A percentile compares a stretch with the other conserved stretches of the same genome.
Evolutionary conservation across 1,140 invertebrate species (phyloP).

Genomic region (Drosophila punjabiensis): DNA sequence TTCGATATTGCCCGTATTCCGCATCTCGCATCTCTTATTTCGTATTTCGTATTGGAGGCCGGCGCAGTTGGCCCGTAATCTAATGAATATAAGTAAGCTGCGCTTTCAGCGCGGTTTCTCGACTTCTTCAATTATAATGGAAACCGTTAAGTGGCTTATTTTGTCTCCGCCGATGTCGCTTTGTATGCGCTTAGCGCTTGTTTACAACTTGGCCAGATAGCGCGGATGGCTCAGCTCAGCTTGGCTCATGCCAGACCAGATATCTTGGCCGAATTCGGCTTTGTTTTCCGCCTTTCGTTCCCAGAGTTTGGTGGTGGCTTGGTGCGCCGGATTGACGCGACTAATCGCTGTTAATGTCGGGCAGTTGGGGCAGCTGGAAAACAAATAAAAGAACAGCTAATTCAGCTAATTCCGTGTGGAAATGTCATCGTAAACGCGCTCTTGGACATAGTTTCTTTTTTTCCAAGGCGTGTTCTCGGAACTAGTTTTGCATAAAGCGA

Average conservation of each 20-base stretch:
- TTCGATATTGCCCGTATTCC: conserved; percentile 74
- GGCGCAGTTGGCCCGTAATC: conserved; percentile 63
- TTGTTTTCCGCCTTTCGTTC: conserved; percentile 30
- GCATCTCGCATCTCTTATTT: conserved; percentile 15
- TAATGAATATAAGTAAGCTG: conserved; percentile 60
- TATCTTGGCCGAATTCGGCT: conserved; percentile 41
- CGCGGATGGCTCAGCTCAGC: conserved; percentile 18
- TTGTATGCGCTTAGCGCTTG: conserved; percentile 56
- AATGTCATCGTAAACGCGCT: conserved; percentile 42
- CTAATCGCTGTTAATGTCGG: conserved; percentile 66
- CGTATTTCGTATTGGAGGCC: conserved; percentile 54
- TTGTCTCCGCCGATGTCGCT: conserved; percentile 61
- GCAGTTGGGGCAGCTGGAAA: conserved; percentile 56
- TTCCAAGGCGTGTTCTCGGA: conserved; percentile 58
- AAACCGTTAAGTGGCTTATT: conserved; percentile 81
- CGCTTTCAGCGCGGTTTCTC: conserved; percentile 48
- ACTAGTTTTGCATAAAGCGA: conserved; percentile 53
- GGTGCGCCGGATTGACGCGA: conserved; percentile 38
- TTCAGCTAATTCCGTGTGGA: conserved; percentile 30
- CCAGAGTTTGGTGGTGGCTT: conserved; percentile 35
- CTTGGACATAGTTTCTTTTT: conserved; percentile 37
- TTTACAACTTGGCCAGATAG: conserved; percentile 50
- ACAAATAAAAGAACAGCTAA: conserved; percentile 50
- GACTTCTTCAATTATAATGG: conserved; percentile 75
- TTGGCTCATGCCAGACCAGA: conserved; percentile 59